These are phyloP conservation scores for Xiphydria camelus DNA, from an alignment of 2,888 invertebrate species.

Conservation along the genomic window DNA sequence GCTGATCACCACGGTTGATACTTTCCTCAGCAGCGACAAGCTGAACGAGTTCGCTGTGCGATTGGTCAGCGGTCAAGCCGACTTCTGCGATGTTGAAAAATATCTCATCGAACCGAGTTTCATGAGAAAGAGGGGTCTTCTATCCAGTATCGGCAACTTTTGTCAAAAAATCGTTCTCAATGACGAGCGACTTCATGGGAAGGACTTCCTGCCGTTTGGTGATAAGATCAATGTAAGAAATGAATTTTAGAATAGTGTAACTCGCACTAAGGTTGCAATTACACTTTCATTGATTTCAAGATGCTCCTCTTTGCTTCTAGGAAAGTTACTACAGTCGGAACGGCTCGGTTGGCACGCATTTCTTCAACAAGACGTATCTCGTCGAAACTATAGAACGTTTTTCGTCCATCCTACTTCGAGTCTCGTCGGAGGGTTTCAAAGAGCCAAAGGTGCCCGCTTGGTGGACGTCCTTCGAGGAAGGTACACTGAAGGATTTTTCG, in stretches of 20 bases:
- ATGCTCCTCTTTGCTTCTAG: too few relatives aligned
- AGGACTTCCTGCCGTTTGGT: conserved; percentile 34
- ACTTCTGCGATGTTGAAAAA: conserved; percentile 44
- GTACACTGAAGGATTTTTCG: conserved; percentile 39
- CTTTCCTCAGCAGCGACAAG: conserved; percentile 45
- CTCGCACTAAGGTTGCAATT: too few relatives aligned
- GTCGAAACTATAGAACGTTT: conserved; percentile 30
- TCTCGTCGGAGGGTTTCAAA: conserved; percentile 29
- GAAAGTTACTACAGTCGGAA: too few relatives aligned
- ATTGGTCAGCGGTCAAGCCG: conserved; percentile 31
- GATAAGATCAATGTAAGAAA: too few relatives aligned
- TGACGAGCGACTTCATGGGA: conserved; percentile 15
- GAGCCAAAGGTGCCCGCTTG: conserved; percentile 39
- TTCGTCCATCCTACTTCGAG: conserved; percentile 29
- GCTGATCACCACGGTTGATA: conserved; percentile 37
- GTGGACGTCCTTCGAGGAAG: conserved; percentile 46
- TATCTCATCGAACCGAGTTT: conserved; percentile 44
- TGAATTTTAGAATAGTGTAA: too few relatives aligned
- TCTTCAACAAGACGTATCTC: conserved; percentile 32
- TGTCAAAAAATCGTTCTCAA: conserved; percentile 37
- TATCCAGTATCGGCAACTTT: conserved; percentile 41
- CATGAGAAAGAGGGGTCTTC: conserved; percentile 38
- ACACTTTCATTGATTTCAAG: too few relatives aligned
- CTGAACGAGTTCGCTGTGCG: conserved; percentile 38
- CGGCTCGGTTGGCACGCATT: conserved; percentile 1